Evolutionary conservation across 2,113 vertebrate species (phyloP).

Genomic region (Vulpes ferrilata): DNA sequence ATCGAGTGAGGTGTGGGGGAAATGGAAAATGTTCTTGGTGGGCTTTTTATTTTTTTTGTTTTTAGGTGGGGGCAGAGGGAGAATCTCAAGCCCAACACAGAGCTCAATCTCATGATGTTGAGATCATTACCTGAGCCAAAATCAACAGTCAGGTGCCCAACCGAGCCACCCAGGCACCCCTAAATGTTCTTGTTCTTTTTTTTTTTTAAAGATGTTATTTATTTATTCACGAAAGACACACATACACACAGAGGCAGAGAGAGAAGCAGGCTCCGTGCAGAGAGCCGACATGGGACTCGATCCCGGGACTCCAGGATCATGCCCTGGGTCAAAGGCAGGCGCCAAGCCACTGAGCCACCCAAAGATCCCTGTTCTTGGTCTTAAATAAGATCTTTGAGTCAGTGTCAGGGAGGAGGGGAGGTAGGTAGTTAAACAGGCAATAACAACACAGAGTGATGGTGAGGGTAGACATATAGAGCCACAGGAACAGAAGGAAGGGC

Average conservation of each 20-base stretch:
- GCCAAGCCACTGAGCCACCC: too few relatives aligned
- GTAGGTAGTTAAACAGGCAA: not conserved
- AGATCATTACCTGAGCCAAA: not conserved
- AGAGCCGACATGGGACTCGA: too few relatives aligned
- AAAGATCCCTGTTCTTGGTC: not conserved
- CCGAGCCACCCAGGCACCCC: not conserved
- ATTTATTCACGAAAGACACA: too few relatives aligned
- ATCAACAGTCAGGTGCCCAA: not conserved
- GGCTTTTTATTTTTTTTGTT: too few relatives aligned
- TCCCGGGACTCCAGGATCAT: too few relatives aligned
- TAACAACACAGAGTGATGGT: not conserved
- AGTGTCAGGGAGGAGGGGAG: not conserved
- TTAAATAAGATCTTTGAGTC: not conserved
- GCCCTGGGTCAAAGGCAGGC: too few relatives aligned
- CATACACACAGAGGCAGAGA: too few relatives aligned
- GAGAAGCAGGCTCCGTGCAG: too few relatives aligned
- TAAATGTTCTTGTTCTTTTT: conserved; percentile 2
- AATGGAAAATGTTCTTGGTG: not conserved
- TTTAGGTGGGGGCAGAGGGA: not conserved
- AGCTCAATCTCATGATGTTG: not conserved
- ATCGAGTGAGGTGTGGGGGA: too few relatives aligned
- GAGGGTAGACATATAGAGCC: too few relatives aligned
- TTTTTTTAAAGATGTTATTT: too few relatives aligned
- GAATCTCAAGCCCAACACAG: not conserved
- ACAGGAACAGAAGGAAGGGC: not conserved